Base-by-base conservation (phyloP, 2,797 vertebrate genomes). In the Enteromius paludinosus region DNA sequence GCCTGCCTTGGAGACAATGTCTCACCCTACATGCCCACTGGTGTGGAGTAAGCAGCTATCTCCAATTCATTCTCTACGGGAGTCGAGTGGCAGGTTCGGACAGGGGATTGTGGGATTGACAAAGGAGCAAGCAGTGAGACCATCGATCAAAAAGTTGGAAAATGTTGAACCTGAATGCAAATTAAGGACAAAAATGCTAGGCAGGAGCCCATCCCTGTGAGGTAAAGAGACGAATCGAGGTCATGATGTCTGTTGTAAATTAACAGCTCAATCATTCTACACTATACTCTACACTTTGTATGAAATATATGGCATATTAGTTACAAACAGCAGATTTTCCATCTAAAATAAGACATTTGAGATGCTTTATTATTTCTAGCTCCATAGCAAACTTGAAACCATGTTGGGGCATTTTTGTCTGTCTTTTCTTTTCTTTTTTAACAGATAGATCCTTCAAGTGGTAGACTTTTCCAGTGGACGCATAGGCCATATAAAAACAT, bases 1-100 rank as follows among this genome's bases (percentile, higher is more conserved):
- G 18, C 62, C 38, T 41, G 35, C n/a, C 43, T 70, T 78, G 17
- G 54, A 79, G 54, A 72, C 79, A 62, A 61, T 30, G 10, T 59
- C 72, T 54, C 30, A 43, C 35, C 64, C 80, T 47, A 75, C 30
- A 20, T 62, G 43, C 54, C 45, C 62, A 61, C 38, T 49, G 28
- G 25, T 47, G 45, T 47, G 25, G 25, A 74, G 15, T 41, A 43
- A 83, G 33, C 1, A 17, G 30, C 15, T 38, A 3, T 71, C 43
- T 35, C 18, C 62, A 15, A 1, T 61, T 69, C 25, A 76, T 73
- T 78, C 33, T n/a, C 49, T 56, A 25, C 8, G 65, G n/a, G 15
- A 69, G 47, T 11, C 20, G 11, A 54, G 12, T 54, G 49, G 49
- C 17, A 71, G 25, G 28, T 30, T 33, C 23, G 30, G 18, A n/a